Percentiles rank a stretch among this genome's conserved stretches.
These are phyloP conservation scores for Natrix natrix DNA, from an alignment of 2,797 vertebrate genomes.

Conservation along the genomic window DNA sequence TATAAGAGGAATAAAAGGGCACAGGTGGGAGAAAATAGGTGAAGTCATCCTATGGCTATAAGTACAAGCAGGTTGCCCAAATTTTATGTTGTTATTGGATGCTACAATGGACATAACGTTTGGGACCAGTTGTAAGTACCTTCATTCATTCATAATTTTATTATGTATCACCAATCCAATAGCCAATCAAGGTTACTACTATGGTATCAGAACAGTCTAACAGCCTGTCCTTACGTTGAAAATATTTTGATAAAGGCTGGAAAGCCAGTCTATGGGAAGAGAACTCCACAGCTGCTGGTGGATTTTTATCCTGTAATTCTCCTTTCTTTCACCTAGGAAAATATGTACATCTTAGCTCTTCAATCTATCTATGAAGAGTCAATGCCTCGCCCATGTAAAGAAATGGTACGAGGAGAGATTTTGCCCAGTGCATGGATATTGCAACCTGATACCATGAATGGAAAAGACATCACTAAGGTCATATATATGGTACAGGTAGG, in stretches of 20 bases:
- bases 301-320: background rate
- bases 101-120: background rate
- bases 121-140: background rate
- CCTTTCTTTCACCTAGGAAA: conserved; percentile 71
- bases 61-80: background rate
- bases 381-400: conserved; percentile 84
- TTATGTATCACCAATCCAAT: background rate
- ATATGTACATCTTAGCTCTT: conserved; percentile 82
- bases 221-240: background rate
- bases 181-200: background rate
- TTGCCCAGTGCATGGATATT: conserved; percentile 94
- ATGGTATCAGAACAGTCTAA: background rate
- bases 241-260: background rate
- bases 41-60: background rate
- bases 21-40: background rate
- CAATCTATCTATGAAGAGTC: conserved; percentile 91
- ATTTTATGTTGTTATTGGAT: background rate
- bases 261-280: background rate
- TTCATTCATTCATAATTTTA: background rate
- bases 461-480: conserved; percentile 83
- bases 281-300: background rate
- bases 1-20: background rate
- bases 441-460: conserved; percentile 77
- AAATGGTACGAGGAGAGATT: conserved; percentile 88
- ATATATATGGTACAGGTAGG: conserved; percentile 89